These are phyloP conservation scores for Chesias legatella DNA, from an alignment of 2,888 invertebrate species.

Conservation along the genomic window DNA sequence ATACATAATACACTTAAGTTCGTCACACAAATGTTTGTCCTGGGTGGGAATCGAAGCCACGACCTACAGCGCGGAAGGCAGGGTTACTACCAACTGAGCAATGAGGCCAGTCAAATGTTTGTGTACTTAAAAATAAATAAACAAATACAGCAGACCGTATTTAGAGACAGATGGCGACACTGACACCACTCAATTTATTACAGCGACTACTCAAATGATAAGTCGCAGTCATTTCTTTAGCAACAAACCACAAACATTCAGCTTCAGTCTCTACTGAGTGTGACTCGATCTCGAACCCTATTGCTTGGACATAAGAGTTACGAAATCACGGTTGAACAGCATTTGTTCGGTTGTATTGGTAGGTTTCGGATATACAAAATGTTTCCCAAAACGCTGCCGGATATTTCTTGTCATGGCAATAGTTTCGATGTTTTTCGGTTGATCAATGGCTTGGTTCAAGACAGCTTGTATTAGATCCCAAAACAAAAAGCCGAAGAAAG, in stretches of 20 bases:
- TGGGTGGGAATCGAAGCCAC: no score
- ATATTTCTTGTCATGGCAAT: conserved; percentile 30
- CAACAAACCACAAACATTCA: conserved; percentile 21
- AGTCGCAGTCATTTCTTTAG: conserved; percentile 43
- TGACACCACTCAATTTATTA: conserved; percentile 38
- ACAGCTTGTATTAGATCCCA: background rate
- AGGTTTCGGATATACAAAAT: conserved; percentile 22
- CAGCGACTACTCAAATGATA: conserved; percentile 37
- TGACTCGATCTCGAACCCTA: conserved; percentile 5
- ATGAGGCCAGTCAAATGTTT: no score
- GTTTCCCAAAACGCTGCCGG: conserved; percentile 27
- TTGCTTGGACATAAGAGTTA: background rate
- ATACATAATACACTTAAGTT: no score
- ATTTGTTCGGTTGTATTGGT: conserved; percentile 4
- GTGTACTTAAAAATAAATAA: no score
- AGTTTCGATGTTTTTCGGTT: conserved; percentile 22
- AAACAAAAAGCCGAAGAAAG: no score
- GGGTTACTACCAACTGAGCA: no score
- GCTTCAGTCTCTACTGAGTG: background rate
- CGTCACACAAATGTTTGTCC: no score
- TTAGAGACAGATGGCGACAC: conserved; percentile 39
- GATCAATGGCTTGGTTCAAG: conserved; percentile 24
- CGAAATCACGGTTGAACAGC: background rate
- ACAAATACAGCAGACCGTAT: conserved; percentile 40
- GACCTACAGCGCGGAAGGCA: no score